A percentile compares a stretch with the other conserved stretches of the same genome.
Evolutionary conservation across 2,888 invertebrate species (phyloP).

Genomic region (Sarcophaga carnaria): DNA sequence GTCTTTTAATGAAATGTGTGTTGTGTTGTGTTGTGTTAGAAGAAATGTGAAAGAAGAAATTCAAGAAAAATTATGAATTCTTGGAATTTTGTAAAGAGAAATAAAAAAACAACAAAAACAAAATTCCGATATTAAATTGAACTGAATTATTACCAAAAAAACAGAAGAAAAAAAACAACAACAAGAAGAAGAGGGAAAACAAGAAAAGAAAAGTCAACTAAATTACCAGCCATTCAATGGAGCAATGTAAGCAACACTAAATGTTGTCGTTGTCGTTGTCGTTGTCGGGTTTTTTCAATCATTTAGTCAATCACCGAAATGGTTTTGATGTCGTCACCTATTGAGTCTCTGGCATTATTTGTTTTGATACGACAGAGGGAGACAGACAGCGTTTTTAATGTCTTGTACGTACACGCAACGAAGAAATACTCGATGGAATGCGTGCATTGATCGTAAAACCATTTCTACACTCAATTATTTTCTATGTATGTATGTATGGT

Average conservation of each 20-base stretch:
- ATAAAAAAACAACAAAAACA: conserved; percentile 23
- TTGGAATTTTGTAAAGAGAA: conserved; percentile 52
- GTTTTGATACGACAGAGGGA: neutral
- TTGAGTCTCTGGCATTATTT: conserved; percentile 7
- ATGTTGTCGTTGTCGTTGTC: neutral
- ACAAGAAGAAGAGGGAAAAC: neutral
- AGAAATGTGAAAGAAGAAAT: neutral
- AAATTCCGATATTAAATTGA: conserved; percentile 5
- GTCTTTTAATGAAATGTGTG: neutral
- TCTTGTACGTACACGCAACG: neutral
- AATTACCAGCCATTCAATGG: conserved; percentile 30
- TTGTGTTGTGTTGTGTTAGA: neutral
- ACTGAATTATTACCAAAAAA: conserved; percentile 54
- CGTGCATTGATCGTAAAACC: conserved; percentile 59
- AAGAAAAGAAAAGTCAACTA: conserved; percentile 27
- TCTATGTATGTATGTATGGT: neutral
- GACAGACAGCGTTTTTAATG: neutral
- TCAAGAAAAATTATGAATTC: conserved; percentile 59
- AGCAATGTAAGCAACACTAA: conserved; percentile 4
- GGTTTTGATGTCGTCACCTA: conserved; percentile 63
- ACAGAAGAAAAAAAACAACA: neutral
- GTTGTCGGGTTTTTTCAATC: neutral
- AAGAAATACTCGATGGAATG: conserved; percentile 53
- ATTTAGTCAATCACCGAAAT: conserved; percentile 10
- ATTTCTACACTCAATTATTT: conserved; percentile 49